These are phyloP conservation scores for Choloepus hoffmanni DNA, from an alignment of 2,113 vertebrate genomes.

Conservation along the genomic window DNA sequence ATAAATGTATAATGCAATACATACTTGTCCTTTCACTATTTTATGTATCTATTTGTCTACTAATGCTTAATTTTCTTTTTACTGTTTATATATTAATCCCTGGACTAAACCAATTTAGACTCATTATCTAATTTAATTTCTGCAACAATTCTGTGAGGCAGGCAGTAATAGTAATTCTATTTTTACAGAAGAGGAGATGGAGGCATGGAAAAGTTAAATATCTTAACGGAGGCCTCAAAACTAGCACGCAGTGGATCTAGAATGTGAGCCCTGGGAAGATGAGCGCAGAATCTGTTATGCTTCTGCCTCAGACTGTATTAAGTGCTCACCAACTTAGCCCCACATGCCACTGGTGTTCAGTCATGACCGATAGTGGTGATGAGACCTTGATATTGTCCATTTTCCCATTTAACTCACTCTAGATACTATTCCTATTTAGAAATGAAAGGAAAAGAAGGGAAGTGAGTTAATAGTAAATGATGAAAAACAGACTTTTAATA, in stretches of 20 bases:
- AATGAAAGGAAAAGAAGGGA: not conserved
- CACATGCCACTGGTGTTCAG: accelerated
- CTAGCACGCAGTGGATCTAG: not conserved
- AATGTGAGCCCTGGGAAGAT: not conserved
- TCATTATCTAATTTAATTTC: not conserved
- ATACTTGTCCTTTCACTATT: not conserved
- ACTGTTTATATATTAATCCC: not conserved
- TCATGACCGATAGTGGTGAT: accelerated
- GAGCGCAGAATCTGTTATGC: not conserved
- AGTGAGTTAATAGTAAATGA: not conserved
- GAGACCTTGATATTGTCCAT: not conserved
- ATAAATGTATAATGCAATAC: not conserved
- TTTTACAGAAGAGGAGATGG: not conserved
- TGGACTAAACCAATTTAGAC: not conserved
- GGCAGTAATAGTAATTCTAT: not conserved
- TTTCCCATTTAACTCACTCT: not conserved
- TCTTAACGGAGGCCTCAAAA: not conserved
- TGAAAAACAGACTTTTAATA: not conserved
- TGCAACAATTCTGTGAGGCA: not conserved
- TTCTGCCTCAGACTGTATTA: not conserved
- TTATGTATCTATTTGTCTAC: not conserved
- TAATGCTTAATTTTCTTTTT: not conserved
- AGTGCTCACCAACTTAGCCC: not conserved
- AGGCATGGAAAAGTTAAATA: not conserved
- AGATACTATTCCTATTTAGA: not conserved